Evolutionary conservation across 2,888 invertebrate species (phyloP).

Genomic region (Anoplius nigerrimus): DNA sequence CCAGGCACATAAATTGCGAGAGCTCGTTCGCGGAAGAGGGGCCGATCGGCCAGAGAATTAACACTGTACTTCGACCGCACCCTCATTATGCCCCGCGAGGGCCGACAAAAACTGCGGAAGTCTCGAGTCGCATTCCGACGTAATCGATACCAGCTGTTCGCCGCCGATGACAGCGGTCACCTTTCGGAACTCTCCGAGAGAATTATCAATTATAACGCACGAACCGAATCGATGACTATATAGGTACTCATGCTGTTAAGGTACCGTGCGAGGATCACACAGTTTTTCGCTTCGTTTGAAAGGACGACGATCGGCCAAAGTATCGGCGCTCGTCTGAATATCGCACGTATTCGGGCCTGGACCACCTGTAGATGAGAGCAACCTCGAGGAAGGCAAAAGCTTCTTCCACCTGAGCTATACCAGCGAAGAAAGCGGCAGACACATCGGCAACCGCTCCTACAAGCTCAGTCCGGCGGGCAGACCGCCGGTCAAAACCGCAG

Average conservation of each 20-base stretch:
- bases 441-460: too few species aligned
- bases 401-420: too few species aligned
- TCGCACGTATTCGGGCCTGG: constrained; percentile 41
- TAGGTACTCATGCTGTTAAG: too few species aligned
- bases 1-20: too few species aligned
- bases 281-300: too few species aligned
- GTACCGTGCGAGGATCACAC: too few species aligned
- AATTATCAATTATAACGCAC: not conserved
- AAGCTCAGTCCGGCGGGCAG: constrained; percentile 30
- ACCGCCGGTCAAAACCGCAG: constrained; percentile 66
- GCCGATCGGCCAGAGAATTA: too few species aligned
- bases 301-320: constrained; percentile 9
- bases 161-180: constrained; percentile 15
- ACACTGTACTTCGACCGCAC: constrained; percentile 1
- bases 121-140: constrained; percentile 48
- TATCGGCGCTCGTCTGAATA: constrained; percentile 29
- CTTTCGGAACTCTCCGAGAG: constrained; percentile 23
- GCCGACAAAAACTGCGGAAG: constrained; percentile 54
- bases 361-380: constrained; percentile 62
- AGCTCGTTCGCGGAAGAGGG: too few species aligned
- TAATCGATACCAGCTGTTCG: constrained; percentile 60
- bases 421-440: too few species aligned
- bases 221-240: too few species aligned
- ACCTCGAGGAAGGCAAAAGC: constrained; percentile 48
- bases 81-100: constrained; percentile 37